Percentiles rank a stretch among this genome's conserved stretches.
phyloP scores from a whole-genome alignment of 2,888 invertebrate species.

The Tanytarsus gracilentus region DNA sequence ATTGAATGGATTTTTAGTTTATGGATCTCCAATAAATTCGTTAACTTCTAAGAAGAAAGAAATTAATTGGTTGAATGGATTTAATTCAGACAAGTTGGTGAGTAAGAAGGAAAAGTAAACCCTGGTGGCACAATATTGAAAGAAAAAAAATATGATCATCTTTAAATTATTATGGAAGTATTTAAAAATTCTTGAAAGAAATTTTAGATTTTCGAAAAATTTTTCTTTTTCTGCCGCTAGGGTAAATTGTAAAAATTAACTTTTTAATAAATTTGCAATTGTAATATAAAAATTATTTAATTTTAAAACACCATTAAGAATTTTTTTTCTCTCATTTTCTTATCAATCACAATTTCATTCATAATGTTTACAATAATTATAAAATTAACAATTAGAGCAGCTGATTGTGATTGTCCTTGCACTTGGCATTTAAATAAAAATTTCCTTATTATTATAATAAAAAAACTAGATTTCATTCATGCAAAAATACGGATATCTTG shows the following conservation, averaged over 20 bases:
- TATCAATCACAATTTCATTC: neutral
- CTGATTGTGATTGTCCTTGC: too few relatives aligned
- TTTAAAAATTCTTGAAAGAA: too few relatives aligned
- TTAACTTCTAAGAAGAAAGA: neutral
- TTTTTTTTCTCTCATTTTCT: neutral
- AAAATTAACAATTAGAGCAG: neutral
- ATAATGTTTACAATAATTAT: neutral
- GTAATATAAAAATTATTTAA: too few relatives aligned
- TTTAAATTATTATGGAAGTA: too few relatives aligned
- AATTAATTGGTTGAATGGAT: neutral
- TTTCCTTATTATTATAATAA: neutral
- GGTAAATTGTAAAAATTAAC: too few relatives aligned
- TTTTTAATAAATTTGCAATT: too few relatives aligned
- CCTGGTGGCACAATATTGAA: neutral
- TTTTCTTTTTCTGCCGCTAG: too few relatives aligned
- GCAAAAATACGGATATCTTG: constrained; percentile 94
- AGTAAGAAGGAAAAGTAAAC: neutral
- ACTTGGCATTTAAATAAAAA: neutral
- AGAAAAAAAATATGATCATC: too few relatives aligned
- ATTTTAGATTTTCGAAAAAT: too few relatives aligned
- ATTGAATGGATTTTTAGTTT: too few relatives aligned
- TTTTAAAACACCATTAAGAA: too few relatives aligned
- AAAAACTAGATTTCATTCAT: constrained; percentile 39
- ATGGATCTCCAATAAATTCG: neutral
- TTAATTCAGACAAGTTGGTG: constrained; percentile 5